phyloP scores from a whole-genome alignment of 2,113 vertebrate genomes.

The Mugil cephalus region DNA sequence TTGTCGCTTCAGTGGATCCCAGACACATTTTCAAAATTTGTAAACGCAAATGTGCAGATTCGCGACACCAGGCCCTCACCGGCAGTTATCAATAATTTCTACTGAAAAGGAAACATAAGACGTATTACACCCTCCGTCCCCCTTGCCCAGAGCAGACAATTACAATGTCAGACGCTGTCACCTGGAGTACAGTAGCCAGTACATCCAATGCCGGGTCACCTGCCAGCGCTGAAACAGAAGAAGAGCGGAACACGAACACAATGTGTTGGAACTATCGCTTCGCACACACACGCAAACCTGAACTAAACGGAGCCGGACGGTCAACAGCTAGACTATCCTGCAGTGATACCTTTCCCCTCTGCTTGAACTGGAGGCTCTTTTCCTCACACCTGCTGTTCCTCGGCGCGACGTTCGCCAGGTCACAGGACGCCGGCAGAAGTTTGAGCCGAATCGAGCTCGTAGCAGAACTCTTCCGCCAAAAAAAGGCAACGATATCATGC shows the following conservation, averaged over 20 bases:
- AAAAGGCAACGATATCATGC: neutral
- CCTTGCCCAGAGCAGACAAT: slow-evolving; percentile 76
- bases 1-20: no score
- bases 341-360: slow-evolving; percentile 81
- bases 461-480: neutral
- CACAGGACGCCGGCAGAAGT: slow-evolving; percentile 27
- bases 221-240: slow-evolving; percentile 79
- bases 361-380: slow-evolving; percentile 88
- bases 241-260: slow-evolving; percentile 79
- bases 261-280: slow-evolving; percentile 82
- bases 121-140: slow-evolving; percentile 64
- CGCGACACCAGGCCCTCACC: slow-evolving; percentile 51
- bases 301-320: slow-evolving; percentile 64
- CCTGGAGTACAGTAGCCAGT: slow-evolving; percentile 70
- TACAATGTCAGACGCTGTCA: slow-evolving; percentile 82
- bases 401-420: slow-evolving; percentile 41
- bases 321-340: slow-evolving; percentile 59
- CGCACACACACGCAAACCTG: slow-evolving; percentile 71
- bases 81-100: slow-evolving; percentile 79
- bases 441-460: slow-evolving; percentile 36
- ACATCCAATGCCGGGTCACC: slow-evolving; percentile 74
- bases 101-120: slow-evolving; percentile 73
- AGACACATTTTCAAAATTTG: neutral
- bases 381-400: slow-evolving; percentile 82
- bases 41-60: slow-evolving; percentile 37